A percentile compares a stretch with the other conserved stretches of the same genome.
phyloP scores from a whole-genome alignment of 2,888 invertebrate species.

The Nematopogon swammerdamellus region DNA sequence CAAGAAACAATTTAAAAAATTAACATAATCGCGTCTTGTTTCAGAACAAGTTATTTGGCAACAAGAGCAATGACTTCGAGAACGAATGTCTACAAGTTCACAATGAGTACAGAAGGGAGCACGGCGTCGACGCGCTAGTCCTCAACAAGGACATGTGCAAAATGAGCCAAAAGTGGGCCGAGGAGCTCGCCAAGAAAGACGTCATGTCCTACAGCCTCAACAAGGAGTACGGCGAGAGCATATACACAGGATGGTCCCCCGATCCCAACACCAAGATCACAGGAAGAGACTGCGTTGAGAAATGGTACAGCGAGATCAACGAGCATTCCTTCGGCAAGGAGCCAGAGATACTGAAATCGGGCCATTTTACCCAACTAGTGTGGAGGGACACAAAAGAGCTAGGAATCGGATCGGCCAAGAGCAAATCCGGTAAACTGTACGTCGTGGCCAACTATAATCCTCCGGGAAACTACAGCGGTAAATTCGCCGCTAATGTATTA shows the following conservation, averaged over 20 bases:
- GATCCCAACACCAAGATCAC: conserved; percentile 62
- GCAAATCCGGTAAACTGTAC: conserved; percentile 73
- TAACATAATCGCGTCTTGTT: too few relatives aligned
- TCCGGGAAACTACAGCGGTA: conserved; percentile 74
- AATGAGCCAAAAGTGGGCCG: conserved; percentile 69
- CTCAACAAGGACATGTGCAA: conserved; percentile 62
- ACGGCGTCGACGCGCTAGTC: conserved; percentile 43
- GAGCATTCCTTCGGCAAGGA: conserved; percentile 66
- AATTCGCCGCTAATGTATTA: conserved; percentile 65
- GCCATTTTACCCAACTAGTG: conserved; percentile 76
- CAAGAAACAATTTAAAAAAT: too few relatives aligned
- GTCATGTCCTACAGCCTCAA: conserved; percentile 63
- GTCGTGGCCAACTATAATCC: conserved; percentile 85
- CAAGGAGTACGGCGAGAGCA: conserved; percentile 65
- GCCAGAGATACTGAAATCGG: conserved; percentile 61
- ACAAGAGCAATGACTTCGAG: conserved; percentile 23
- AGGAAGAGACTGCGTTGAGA: conserved; percentile 66
- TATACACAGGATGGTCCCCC: conserved; percentile 67
- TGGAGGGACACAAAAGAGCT: conserved; percentile 74
- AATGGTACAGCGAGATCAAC: conserved; percentile 76
- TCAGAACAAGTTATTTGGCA: conserved; percentile 9
- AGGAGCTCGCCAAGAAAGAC: conserved; percentile 61
- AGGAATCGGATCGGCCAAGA: conserved; percentile 73
- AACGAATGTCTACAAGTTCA: conserved; percentile 39
- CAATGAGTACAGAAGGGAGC: conserved; percentile 42